Percentiles rank a stretch among this genome's conserved stretches.
phyloP scores from a whole-genome alignment of 2,888 invertebrate species.

The Orthosia gracilis region DNA sequence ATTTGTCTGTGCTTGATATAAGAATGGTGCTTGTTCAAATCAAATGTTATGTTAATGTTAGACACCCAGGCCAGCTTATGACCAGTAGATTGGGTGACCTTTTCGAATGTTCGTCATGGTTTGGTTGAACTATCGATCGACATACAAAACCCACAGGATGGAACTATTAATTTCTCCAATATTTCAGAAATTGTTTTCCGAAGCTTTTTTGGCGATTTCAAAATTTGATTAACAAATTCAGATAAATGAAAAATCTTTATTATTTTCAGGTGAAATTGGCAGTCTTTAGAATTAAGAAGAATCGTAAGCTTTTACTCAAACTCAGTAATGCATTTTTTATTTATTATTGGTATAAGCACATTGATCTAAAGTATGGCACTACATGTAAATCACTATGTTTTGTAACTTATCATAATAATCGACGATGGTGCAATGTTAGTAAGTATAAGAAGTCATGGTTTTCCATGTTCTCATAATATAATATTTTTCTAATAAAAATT shows the following conservation, averaged over 20 bases:
- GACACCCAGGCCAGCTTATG: not conserved
- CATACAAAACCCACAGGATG: not conserved
- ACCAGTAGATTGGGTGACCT: conserved; percentile 2
- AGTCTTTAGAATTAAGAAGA: conserved; percentile 41
- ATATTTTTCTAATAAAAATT: conserved; percentile 53
- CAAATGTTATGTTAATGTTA: not conserved
- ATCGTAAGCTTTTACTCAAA: conserved; percentile 54
- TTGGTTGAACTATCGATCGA: not conserved
- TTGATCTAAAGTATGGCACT: conserved; percentile 6
- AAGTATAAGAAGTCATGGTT: conserved; percentile 36
- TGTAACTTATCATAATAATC: conserved; percentile 24
- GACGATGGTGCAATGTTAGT: conserved; percentile 39
- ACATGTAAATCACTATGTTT: conserved; percentile 27
- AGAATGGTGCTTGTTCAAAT: conserved; percentile 13
- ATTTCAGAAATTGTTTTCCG: not conserved
- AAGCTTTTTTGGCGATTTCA: not conserved
- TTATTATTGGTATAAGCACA: conserved; percentile 44
- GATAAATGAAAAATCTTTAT: conserved; percentile 11
- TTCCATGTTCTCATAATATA: conserved; percentile 41
- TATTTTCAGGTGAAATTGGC: conserved; percentile 54
- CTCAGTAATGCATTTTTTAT: conserved; percentile 53
- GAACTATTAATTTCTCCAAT: conserved; percentile 7
- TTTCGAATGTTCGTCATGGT: conserved; percentile 6
- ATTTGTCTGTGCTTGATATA: not conserved
- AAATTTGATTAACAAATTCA: not conserved